A percentile compares a stretch with the other conserved stretches of the same genome.
Conservation (phyloP, 2,113 vertebrate species). For the Butorides virescens region DNA sequence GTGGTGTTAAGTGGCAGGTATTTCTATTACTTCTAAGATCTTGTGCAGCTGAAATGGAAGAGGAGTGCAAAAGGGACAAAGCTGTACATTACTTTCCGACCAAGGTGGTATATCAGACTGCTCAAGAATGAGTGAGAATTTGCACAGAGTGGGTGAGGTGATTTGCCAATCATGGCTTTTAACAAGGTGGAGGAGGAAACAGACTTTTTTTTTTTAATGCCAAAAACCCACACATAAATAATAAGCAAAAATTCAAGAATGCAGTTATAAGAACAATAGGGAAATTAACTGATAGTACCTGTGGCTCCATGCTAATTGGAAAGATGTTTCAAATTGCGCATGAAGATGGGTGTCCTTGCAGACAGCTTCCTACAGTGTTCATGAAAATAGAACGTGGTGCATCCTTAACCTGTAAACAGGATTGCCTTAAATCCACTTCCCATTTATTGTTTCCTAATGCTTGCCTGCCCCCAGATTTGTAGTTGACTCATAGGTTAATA, state of each 20-base stretch:
- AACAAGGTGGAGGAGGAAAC: neutral
- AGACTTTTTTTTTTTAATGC: neutral
- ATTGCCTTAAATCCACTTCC: neutral
- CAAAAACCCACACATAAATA: neutral
- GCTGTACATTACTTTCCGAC: neutral
- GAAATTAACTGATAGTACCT: neutral
- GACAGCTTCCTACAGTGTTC: neutral
- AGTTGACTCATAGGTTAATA: neutral
- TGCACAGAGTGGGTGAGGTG: neutral
- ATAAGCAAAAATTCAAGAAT: neutral
- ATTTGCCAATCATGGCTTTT: neutral
- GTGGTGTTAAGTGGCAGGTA: neutral
- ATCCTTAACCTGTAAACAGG: neutral
- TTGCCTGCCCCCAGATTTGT: neutral
- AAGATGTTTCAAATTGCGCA: neutral
- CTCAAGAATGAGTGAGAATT: neutral
- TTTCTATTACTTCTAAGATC: neutral
- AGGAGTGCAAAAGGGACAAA: neutral
- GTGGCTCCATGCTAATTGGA: neutral
- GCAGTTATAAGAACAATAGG: neutral
- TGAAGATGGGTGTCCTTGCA: neutral
- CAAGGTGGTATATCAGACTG: neutral
- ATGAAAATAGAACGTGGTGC: neutral
- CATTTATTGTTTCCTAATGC: neutral
- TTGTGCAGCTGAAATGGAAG: neutral